Conservation (phyloP, 2,888 invertebrate species). For the Sylvicola fuscatus region DNA sequence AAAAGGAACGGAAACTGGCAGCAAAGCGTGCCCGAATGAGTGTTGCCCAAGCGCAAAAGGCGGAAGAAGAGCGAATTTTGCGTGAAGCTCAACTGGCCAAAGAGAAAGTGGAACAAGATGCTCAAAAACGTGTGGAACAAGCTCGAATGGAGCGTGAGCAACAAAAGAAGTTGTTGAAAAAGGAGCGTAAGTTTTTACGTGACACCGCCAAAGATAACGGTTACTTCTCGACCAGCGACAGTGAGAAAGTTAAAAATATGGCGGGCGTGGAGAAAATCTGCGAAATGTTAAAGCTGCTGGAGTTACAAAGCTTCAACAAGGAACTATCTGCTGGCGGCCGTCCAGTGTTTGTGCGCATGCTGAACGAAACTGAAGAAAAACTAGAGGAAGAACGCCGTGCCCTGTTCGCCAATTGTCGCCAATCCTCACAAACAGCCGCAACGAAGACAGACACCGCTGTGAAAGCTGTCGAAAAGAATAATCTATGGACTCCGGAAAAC, state of each 20-base stretch:
- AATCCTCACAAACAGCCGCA: conserved; percentile 18
- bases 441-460: conserved; percentile 3
- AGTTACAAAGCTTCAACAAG: conserved; percentile 58
- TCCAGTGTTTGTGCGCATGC: conserved; percentile 40
- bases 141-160: conserved; percentile 71
- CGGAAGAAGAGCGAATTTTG: conserved; percentile 59
- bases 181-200: conserved; percentile 62
- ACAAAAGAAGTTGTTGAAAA: conserved; percentile 66
- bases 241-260: conserved; percentile 62
- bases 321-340: conserved; percentile 42
- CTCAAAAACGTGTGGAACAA: conserved; percentile 60
- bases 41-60: conserved; percentile 59
- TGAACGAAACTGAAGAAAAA: conserved; percentile 51
- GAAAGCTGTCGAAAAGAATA: conserved; percentile 13
- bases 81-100: conserved; percentile 53
- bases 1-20: conserved; percentile 75
- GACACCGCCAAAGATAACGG: conserved; percentile 63
- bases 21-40: conserved; percentile 75
- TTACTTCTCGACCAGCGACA: conserved; percentile 50
- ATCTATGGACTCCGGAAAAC: conserved; percentile 64
- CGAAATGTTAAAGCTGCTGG: conserved; percentile 48
- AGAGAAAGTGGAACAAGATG: conserved; percentile 60
- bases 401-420: conserved; percentile 30
- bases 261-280: conserved; percentile 83
- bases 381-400: conserved; percentile 57